Evolutionary conservation across 2,888 invertebrate species (phyloP).

Genomic region (Himalopsyche tibetana): DNA sequence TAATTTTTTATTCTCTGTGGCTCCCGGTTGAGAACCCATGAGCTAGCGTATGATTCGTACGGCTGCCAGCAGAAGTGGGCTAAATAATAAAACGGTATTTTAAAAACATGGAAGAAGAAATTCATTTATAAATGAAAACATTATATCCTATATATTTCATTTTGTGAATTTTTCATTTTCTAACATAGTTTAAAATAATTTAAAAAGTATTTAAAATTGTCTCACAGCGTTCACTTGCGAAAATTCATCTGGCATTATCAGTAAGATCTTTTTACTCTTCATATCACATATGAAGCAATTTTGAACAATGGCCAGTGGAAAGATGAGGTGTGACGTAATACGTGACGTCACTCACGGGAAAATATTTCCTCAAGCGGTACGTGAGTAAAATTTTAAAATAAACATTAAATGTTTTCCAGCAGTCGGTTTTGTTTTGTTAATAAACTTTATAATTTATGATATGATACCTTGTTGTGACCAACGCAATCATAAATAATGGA

Average conservation of each 20-base stretch:
- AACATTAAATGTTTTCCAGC: constrained; percentile 16
- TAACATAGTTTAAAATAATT: neutral
- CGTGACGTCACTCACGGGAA: constrained; percentile 38
- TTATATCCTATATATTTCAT: too few species aligned
- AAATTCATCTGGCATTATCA: neutral
- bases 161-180: too few species aligned
- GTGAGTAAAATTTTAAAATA: constrained; percentile 26
- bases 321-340: constrained; percentile 43
- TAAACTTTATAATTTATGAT: neutral
- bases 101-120: too few species aligned
- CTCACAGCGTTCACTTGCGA: neutral
- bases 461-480: too few species aligned
- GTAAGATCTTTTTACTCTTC: constrained; percentile 35
- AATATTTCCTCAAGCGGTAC: constrained; percentile 30
- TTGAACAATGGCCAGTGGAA: constrained; percentile 32
- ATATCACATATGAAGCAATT: constrained; percentile 36
- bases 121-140: too few species aligned
- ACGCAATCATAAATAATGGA: too few species aligned
- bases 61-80: too few species aligned
- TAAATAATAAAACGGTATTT: too few species aligned
- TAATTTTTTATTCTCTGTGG: too few species aligned
- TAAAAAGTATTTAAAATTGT: neutral
- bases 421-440: constrained; percentile 16
- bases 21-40: too few species aligned
- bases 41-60: too few species aligned